Evolutionary conservation across 2,797 vertebrate species (phyloP), one percentile per base, ranked within the genome.

Genomic region (Dendrocincla tyrannina): DNA sequence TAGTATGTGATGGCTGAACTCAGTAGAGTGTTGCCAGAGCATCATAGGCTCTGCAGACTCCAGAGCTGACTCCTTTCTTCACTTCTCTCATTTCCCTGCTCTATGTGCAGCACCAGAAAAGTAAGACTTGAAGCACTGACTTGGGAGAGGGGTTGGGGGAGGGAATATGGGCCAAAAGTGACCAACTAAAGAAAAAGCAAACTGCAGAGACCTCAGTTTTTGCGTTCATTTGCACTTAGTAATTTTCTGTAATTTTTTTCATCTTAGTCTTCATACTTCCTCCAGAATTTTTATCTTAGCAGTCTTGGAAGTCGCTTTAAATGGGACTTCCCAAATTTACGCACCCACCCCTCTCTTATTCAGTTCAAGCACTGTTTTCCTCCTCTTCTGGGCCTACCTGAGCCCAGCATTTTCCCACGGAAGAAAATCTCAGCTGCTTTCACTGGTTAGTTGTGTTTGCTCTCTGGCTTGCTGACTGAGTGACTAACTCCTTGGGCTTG

Each of bases 41-140:
- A 5, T 46, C 46, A 24, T 2, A 68, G 46, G 33, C 30, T 88
- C 19, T 2, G 4, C 28, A 77, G 32, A 47, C 41, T 80, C 8
- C 41, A 35, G 25, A 60, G 33, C 19, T 44, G 35, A 13, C 42
- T 77, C 39, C 7, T 83, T 37, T 35, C 39, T 88, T 66, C 19
- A 7, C n/a, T 83, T 85, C 15, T 37, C 18, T 64, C 2, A 1
- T 62, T 93, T 14, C 18, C 8, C 13, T 53, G 33, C 20, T 81
- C 49, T 17, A 25, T 69, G 41, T 28, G 63, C 0, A 1, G 44
- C 28, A 60, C 0, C 1, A 70, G 20, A 24, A 79, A 76, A 49
- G 32, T 35, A 66, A 81, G 17, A 30, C 53, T 50, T 50, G 30
- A 91, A 82, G 18, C 11, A 32, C 28, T 24, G 14, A 24, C 37